These are phyloP conservation scores for Ophioninae sp. DNA, from an alignment of 2,888 invertebrate species.

Conservation along the genomic window DNA sequence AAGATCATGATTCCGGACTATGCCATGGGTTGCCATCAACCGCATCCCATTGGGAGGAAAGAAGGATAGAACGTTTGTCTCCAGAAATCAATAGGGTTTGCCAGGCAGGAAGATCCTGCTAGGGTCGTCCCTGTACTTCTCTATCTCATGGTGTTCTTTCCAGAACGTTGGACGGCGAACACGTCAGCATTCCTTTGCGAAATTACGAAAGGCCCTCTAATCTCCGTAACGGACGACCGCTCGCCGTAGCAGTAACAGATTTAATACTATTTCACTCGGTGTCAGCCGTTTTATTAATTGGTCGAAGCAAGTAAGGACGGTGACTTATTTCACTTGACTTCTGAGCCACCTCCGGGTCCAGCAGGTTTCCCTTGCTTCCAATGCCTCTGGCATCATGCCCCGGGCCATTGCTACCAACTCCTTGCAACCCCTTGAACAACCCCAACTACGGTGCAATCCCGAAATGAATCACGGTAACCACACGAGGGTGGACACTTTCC, in stretches of 20 bases:
- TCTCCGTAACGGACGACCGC: conserved; percentile 49
- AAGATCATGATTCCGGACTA: neutral
- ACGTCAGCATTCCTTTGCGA: conserved; percentile 67
- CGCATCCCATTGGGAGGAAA: neutral
- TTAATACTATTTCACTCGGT: conserved; percentile 64
- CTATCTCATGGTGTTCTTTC: conserved; percentile 34
- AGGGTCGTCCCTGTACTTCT: neutral
- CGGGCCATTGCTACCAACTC: neutral
- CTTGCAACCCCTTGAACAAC: conserved; percentile 31
- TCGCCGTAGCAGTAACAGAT: conserved; percentile 50
- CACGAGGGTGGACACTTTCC: conserved; percentile 14
- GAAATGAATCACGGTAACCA: conserved; percentile 37
- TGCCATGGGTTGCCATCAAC: neutral
- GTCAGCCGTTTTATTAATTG: conserved; percentile 68
- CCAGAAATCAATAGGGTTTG: conserved; percentile 21
- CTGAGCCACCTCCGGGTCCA: conserved; percentile 24
- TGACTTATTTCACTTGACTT: conserved; percentile 59
- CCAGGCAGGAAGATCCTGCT: conserved; percentile 50
- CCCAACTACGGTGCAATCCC: conserved; percentile 43
- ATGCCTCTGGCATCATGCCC: neutral
- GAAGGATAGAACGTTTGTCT: conserved; percentile 7
- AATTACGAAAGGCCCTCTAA: conserved; percentile 65
- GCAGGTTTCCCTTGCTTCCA: conserved; percentile 7
- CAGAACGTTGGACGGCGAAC: conserved; percentile 9
- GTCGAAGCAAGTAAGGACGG: conserved; percentile 27